Base-by-base conservation (phyloP, 2,888 invertebrate species). In the Eilema depressum region DNA sequence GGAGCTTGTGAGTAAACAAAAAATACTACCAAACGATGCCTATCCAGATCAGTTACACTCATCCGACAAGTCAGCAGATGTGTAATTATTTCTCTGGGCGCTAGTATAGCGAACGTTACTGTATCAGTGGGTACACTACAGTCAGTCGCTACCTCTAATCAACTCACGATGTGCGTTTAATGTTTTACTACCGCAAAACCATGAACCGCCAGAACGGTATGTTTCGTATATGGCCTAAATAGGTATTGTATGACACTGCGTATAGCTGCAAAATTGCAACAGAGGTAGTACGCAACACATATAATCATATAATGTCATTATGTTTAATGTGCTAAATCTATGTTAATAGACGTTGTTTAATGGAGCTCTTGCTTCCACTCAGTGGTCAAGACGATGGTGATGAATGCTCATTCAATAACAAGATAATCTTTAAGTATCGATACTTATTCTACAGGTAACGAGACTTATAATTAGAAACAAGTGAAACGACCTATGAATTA, bases 131-230 rank as follows among this genome's bases (percentile, higher is more conserved):
- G n/a, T 53, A n/a, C 53, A 53, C 53, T 53, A 10, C n/a, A 68
- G 63, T 65, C 47, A 20, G 63, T 63, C 10, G 12, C 53, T 41
- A 71, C 67, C 53, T 61, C 23, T 47, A 68, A 28, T n/a, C 70
- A 74, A 71, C 76, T 80, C 75, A 81, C 78, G 78, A 83, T 77
- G 75, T 71, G 63, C 70, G 76, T 71, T 67, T 77, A 66, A 76
- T 78, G 69, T 74, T 72, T 74, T 71, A 74, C 73, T 75, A 75
- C 80, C 78, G 66, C 71, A 76, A 79, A 80, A 76, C 75, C 71
- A 64, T 75, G 73, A 37, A 66, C 66, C 71, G 26, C 69, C 64
- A 63, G 68, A 81, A 75, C 61, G 69, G 75, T 60, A 60, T 53
- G 62, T 63, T 63, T 25, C 33, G 25, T 25, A 53, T 26, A 64